Percentiles rank a stretch among this genome's conserved stretches.
phyloP scores from a whole-genome alignment of 37 sponge, comb jelly and placozoan genomes.

The Cliona cf. orientalis region DNA sequence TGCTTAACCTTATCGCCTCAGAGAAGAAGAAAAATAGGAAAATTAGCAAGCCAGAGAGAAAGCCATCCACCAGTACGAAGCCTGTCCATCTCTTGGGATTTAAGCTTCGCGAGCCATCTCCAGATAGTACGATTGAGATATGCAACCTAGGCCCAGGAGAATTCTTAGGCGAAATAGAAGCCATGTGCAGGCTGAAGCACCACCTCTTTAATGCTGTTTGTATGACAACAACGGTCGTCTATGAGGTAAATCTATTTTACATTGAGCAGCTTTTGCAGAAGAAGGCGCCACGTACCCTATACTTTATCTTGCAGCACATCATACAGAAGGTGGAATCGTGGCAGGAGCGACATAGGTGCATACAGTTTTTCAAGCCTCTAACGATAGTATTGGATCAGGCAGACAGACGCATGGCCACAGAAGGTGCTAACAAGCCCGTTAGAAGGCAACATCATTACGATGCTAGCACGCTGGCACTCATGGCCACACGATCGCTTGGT shows the following conservation, averaged over 20 bases:
- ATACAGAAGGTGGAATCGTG: constrained; percentile 1
- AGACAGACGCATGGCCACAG: background rate
- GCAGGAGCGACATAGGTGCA: background rate
- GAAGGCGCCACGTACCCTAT: background rate
- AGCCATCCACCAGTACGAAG: no score
- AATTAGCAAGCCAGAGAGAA: no score
- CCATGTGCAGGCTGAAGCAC: constrained; percentile 8
- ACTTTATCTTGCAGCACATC: background rate
- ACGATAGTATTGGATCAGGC: background rate
- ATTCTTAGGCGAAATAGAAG: constrained; percentile 16
- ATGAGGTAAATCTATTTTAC: background rate
- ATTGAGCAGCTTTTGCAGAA: constrained; percentile 10
- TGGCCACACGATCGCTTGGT: background rate
- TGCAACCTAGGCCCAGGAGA: constrained; percentile 25
- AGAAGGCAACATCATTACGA: background rate
- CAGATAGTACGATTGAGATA: background rate
- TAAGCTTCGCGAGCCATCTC: constrained; percentile 1
- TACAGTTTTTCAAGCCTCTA: constrained; percentile 20
- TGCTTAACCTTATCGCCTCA: background rate
- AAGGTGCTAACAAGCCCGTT: background rate
- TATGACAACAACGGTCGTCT: background rate
- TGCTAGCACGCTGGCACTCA: background rate
- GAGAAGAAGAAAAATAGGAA: background rate
- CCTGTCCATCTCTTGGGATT: background rate
- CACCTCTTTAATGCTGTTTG: constrained; percentile 33